Evolutionary conservation across 2,797 vertebrate species (phyloP).

Genomic region (Petrocephalus schoutedeni): DNA sequence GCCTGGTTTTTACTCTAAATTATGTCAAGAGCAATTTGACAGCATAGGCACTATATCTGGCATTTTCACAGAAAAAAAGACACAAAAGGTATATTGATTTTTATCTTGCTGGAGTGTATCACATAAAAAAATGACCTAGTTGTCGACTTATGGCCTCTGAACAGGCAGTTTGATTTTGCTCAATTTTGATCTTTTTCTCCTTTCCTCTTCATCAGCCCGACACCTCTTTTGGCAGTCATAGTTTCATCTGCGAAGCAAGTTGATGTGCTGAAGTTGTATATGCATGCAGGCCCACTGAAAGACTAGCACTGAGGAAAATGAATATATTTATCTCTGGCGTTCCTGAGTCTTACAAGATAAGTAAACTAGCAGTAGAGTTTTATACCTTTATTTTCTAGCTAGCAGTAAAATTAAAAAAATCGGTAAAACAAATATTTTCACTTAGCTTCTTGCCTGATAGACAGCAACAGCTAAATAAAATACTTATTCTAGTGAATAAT

Average conservation of each 20-base stretch:
- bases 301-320: neutral
- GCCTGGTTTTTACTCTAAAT: neutral
- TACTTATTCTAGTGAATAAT: neutral
- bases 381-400: neutral
- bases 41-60: neutral
- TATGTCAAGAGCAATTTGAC: slow-evolving; percentile 10
- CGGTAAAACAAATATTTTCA: neutral
- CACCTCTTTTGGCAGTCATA: neutral
- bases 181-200: neutral
- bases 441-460: neutral
- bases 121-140: neutral
- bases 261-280: neutral
- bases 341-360: neutral
- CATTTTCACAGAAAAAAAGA: neutral
- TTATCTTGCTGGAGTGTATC: neutral
- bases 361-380: neutral
- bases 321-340: neutral
- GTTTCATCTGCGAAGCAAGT: neutral
- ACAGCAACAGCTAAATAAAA: neutral
- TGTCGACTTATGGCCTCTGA: neutral
- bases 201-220: neutral
- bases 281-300: neutral
- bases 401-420: neutral
- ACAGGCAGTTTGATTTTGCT: slow-evolving; percentile 2
- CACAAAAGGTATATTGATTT: neutral